Base-by-base conservation (phyloP, 2,113 vertebrate species). In the Leucoraja erinaceus region DNA sequence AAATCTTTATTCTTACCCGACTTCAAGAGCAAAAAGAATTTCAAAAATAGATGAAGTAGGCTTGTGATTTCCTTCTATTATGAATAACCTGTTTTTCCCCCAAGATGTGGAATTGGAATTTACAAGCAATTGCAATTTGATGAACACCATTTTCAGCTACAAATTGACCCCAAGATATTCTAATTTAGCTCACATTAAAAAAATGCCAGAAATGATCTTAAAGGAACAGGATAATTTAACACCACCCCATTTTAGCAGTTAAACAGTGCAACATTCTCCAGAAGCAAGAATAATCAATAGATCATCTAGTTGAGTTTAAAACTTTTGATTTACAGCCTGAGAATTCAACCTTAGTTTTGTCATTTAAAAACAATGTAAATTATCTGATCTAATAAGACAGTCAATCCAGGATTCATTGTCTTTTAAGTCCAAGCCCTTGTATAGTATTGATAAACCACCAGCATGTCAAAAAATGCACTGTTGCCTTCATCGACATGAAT, bases 21-120 rank as follows among this genome's bases (percentile, higher is more conserved):
- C 68, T 54, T 54, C 68, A 72, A 72, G 86, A 91, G 31, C 88
- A 90, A 68, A 90, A 90, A 22, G 88, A 72, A 25, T 47, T 22
- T 91, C 31, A 91, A 63, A 88, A 31, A 88, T n/a, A 33, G 59
- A 61, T n/a, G 18, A 88, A 31, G 12, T 31, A 31, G 4, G 83
- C n/a, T 31, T 38, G 59, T 88, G 28, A 63, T n/a, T 86, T 86
- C 56, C 25, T 63, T 0, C 14, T 63, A 11, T 14, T 14, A 31
- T 31, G 63, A 88, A 63, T 88, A 31, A 88, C 14, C 28, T 61
- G n/a, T 5, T 5, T 1, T 61, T 56, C 28, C 83, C 10, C 61
- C 25, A 61, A 63, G 59, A 28, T 11, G 0, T 5, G 25, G 12
- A 59, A 25, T 2, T 83, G 79, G 54, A 25, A 59, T 88, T 31